Percentiles rank a stretch among this genome's conserved stretches.
Conservation (phyloP, 2,797 vertebrate species). For the Peromyscus aztecus region DNA sequence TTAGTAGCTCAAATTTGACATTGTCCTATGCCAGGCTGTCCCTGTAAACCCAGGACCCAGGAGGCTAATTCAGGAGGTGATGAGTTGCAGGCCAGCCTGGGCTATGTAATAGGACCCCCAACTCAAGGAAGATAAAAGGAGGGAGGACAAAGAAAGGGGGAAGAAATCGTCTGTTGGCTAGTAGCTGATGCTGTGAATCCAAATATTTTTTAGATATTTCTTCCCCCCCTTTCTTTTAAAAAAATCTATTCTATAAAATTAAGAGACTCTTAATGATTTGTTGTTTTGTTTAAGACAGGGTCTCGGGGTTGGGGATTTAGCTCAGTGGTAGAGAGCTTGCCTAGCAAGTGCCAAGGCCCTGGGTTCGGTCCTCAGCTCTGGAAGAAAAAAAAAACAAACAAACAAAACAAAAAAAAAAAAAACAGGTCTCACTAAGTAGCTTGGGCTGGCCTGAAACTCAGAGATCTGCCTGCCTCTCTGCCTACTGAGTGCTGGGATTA, state of each 20-base stretch:
- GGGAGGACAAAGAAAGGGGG: background rate
- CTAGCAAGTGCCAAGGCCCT: too few relatives aligned
- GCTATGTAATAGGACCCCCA: background rate
- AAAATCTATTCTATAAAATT: conserved; percentile 35
- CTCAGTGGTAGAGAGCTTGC: too few relatives aligned
- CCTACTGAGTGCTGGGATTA: background rate
- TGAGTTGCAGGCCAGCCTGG: background rate
- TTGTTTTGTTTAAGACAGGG: background rate
- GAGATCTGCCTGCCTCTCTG: background rate
- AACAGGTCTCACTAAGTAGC: background rate
- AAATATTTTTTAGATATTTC: conserved; percentile 41
- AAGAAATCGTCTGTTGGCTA: conserved; percentile 27
- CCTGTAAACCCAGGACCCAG: background rate
- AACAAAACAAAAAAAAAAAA: background rate
- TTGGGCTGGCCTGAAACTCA: background rate
- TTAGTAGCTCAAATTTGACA: conserved; percentile 1
- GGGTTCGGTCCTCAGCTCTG: too few relatives aligned
- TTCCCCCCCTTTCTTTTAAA: background rate
- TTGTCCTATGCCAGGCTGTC: background rate
- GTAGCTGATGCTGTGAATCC: conserved; percentile 17
- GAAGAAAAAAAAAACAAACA: too few relatives aligned
- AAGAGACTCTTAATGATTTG: background rate
- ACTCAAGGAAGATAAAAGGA: background rate
- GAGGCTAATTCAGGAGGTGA: background rate
- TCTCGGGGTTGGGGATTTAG: background rate